A percentile compares a stretch with the other conserved stretches of the same genome.
Evolutionary conservation across 1,140 invertebrate genomes (phyloP).

Genomic region (Sinella curviseta): DNA sequence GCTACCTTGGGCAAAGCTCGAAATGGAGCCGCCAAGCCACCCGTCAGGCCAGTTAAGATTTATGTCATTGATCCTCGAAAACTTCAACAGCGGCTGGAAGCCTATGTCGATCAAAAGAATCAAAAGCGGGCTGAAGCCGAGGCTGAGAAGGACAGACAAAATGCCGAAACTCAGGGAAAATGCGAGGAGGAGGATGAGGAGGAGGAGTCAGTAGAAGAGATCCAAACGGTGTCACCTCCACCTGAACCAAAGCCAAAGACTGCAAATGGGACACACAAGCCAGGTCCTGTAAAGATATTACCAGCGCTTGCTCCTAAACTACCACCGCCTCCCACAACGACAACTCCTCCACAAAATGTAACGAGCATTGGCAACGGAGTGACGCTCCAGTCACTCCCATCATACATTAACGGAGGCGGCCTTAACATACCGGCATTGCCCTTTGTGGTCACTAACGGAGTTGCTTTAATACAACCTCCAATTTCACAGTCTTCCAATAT

Average conservation of each 20-base stretch:
- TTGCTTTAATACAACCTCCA: not conserved
- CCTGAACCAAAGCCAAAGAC: not conserved
- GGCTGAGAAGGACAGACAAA: not conserved
- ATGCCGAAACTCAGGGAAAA: not conserved
- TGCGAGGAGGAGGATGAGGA: not conserved
- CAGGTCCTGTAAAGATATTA: not conserved
- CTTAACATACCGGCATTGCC: not conserved
- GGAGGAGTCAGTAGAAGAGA: not conserved
- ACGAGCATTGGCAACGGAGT: not conserved
- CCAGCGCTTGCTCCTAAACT: not conserved
- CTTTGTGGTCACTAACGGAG: not conserved
- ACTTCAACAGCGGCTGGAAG: slow-evolving; percentile 29
- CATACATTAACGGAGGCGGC: not conserved
- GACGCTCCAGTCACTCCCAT: not conserved
- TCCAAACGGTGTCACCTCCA: not conserved
- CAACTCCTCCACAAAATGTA: not conserved
- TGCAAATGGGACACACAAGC: not conserved
- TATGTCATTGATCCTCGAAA: slow-evolving; percentile 38
- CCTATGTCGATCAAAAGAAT: slow-evolving; percentile 1
- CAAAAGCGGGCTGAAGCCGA: not conserved
- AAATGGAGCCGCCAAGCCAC: not conserved
- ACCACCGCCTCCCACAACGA: not conserved
- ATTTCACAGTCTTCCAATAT: slow-evolving; percentile 7
- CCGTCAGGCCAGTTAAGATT: slow-evolving; percentile 31
- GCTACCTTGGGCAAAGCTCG: not conserved